phyloP scores from a whole-genome alignment of 2,797 vertebrate genomes.

The Rachycentron canadum region DNA sequence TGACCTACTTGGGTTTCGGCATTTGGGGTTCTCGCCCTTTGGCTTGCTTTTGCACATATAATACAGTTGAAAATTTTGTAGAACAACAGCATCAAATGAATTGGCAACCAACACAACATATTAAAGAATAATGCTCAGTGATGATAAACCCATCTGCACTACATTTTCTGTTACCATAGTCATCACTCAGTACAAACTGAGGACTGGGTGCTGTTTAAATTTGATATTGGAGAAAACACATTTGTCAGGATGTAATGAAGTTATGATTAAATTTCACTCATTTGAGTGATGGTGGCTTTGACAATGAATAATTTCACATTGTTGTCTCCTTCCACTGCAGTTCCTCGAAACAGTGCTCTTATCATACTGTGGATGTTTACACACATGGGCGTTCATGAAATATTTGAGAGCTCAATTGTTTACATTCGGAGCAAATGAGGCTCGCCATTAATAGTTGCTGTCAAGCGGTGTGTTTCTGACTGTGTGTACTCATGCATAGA shows the following conservation, averaged over 20 bases:
- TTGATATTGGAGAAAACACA: conserved; percentile 45
- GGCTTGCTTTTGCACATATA: conserved; percentile 75
- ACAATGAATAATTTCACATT: conserved; percentile 65
- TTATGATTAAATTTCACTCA: conserved; percentile 66
- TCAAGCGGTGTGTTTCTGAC: conserved; percentile 57
- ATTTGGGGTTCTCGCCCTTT: conserved; percentile 74
- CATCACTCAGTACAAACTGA: conserved; percentile 24
- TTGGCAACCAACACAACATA: conserved; percentile 50
- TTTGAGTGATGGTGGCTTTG: conserved; percentile 66
- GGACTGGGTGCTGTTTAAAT: conserved; percentile 51
- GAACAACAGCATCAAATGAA: conserved; percentile 62
- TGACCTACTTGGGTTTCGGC: conserved; percentile 84
- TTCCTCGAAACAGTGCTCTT: conserved; percentile 64
- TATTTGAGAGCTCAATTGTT: conserved; percentile 77
- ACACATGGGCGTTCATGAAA: conserved; percentile 73
- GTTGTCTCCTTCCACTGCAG: conserved; percentile 54
- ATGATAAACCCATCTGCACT: conserved; percentile 46
- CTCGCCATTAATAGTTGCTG: conserved; percentile 79
- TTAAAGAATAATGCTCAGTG: conserved; percentile 69
- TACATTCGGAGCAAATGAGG: conserved; percentile 78
- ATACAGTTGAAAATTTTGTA: conserved; percentile 70
- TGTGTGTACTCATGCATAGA: conserved; percentile 56
- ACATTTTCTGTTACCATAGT: conserved; percentile 22
- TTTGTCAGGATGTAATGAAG: conserved; percentile 63
- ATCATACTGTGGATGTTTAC: conserved; percentile 72